phyloP scores from a whole-genome alignment of 2,797 vertebrate genomes.

The Enteromius afrohamiltoni region DNA sequence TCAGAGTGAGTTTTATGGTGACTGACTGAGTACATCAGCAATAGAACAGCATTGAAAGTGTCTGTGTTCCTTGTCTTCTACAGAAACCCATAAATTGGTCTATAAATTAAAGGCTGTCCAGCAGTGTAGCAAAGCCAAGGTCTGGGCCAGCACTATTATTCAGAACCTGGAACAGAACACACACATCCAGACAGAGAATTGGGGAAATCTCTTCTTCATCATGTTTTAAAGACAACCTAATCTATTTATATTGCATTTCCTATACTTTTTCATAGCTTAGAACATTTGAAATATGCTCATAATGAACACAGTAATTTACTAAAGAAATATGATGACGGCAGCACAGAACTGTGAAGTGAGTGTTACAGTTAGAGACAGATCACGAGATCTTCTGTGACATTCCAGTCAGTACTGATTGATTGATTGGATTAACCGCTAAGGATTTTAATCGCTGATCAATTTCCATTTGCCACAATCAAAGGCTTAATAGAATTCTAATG shows the following conservation, averaged over 20 bases:
- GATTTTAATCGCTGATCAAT: slow-evolving; percentile 69
- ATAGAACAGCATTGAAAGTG: slow-evolving; percentile 11
- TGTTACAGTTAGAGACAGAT: slow-evolving; percentile 2
- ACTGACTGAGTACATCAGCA: not conserved
- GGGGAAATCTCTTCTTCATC: slow-evolving; percentile 7
- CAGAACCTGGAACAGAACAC: not conserved
- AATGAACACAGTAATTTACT: not conserved
- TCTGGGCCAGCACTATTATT: not conserved
- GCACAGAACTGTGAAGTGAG: slow-evolving; percentile 14
- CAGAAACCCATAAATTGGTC: slow-evolving; percentile 70
- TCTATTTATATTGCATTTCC: not conserved
- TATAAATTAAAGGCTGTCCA: slow-evolving; percentile 75
- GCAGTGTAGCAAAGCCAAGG: slow-evolving; percentile 65
- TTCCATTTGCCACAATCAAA: slow-evolving; percentile 74
- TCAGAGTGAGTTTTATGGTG: slow-evolving; percentile 15
- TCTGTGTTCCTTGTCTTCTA: slow-evolving; percentile 62
- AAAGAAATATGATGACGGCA: not conserved
- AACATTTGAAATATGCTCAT: not conserved
- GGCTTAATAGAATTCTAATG: slow-evolving; percentile 65
- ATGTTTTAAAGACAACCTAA: not conserved
- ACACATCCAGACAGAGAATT: too few species aligned
- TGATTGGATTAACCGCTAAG: too few species aligned
- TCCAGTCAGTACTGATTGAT: slow-evolving; percentile 71
- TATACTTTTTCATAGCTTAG: not conserved
- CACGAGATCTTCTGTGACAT: slow-evolving; percentile 27